Evolutionary conservation across 2,113 vertebrate species (phyloP), one percentile per base, ranked within the genome.

Genomic region (Cranoglanis bouderius): DNA sequence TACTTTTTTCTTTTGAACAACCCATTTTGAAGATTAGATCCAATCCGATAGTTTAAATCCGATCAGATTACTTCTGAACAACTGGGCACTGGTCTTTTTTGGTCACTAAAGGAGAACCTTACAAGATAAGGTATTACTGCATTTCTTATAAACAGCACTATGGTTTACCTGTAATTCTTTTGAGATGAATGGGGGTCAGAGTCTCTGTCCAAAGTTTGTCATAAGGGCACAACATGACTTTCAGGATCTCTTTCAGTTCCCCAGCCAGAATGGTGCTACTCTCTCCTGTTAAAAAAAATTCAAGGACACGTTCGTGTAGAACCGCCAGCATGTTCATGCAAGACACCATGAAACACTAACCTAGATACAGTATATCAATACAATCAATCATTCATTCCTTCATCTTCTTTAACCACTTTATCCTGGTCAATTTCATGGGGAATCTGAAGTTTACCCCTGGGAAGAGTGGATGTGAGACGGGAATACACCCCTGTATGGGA

Each of bases 91-190:
- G n/a, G n/a, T 53, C 29, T 53, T 18, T 6, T 13, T 9, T 77
- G 74, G 74, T 77, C 13, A 10, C n/a, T n/a, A 49, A n/a, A 53
- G 9, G 4, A 26, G 18, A 53, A n/a, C 29, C 5, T 82, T 40
- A 38, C 1, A 8, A 53, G 6, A 32, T 21, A 49, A 83, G 6
- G 14, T 87, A n/a, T 46, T 19, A n/a, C 10, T 46, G 10, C 12
- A 8, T 32, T 18, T 59, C 12, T 46, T 63, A 16, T 24, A 40
- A 40, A 82, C 19, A 67, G 32, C 24, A 35, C 43, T 55, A 2
- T 3, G 9, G 29, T 93, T 95, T 91, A 96, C 96, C 95, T 51
- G 92, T 92, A 86, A 95, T 77, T 89, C 89, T 93, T 91, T 93
- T 90, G 63, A 96, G 92, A 61, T 85, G 35, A 1, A 82, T 84